Evolutionary conservation across 2,888 invertebrate species (phyloP).

Genomic region (Margaritifera margaritifera): DNA sequence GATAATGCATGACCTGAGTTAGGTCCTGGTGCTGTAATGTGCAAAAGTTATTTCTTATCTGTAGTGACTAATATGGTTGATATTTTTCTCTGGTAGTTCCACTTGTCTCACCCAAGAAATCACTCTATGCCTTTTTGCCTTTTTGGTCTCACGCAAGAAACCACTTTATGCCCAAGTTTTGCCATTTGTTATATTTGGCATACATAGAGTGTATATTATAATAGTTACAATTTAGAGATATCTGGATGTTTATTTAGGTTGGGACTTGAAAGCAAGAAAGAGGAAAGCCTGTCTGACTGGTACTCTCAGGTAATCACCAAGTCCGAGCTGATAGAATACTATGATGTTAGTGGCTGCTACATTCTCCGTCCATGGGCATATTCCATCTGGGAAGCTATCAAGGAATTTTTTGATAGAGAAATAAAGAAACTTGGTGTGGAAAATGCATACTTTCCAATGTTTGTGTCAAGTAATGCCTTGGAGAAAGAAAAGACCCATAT

Average conservation of each 20-base stretch:
- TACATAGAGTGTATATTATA: too few species aligned
- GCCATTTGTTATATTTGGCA: too few species aligned
- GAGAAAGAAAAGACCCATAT: conserved; percentile 98
- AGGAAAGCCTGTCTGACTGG: conserved; percentile 96
- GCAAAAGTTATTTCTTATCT: too few species aligned
- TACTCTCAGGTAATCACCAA: conserved; percentile 92
- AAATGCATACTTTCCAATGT: conserved; percentile 98
- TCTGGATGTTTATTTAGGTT: conserved; percentile 73
- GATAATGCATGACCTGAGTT: too few species aligned
- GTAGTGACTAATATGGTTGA: too few species aligned
- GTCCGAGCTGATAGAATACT: conserved; percentile 98
- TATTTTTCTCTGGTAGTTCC: too few species aligned
- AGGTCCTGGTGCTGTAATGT: too few species aligned
- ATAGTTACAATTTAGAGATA: too few species aligned
- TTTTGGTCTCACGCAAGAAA: too few species aligned
- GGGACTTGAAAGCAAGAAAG: conserved; percentile 94
- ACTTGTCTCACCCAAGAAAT: too few species aligned
- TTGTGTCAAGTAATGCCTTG: conserved; percentile 91
- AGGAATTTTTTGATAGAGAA: conserved; percentile 87
- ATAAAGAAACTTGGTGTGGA: conserved; percentile 94
- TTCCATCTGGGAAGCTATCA: conserved; percentile 94
- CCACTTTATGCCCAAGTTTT: too few species aligned
- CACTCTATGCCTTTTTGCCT: too few species aligned
- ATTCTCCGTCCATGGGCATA: conserved; percentile 98
- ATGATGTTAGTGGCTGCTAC: conserved; percentile 99